Base-by-base conservation (phyloP, 2,797 vertebrate genomes). In the Mareca penelope region DNA sequence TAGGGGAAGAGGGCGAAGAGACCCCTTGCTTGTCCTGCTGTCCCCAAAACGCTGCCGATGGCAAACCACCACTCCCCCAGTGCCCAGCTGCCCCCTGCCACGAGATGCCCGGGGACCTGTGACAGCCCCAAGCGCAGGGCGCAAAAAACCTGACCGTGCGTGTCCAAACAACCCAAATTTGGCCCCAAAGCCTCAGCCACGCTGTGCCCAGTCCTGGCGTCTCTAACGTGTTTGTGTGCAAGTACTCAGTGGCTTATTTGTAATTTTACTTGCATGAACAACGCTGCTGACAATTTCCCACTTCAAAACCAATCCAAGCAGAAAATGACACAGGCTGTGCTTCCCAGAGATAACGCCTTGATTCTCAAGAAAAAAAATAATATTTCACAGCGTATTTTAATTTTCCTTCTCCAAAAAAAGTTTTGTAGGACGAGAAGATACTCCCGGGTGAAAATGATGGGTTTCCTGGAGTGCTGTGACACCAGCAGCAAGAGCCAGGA, bases 21-120 rank as follows among this genome's bases (percentile, higher is more conserved):
- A 1, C 29, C 6, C 28, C 4, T 0, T 7, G n/a, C 40, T 24
- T n/a, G 26, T 39, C n/a, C 55, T 42, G 18, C 33, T 3, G 7
- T 31, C 23, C 26, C 16, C 11, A 35, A 75, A 31, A 83, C 15
- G n/a, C 33, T 76, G n/a, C 64, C 28, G 12, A 2, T 4, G 40
- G 46, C 21, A 64, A 61, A 46, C 14, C 10, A 14, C 15, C 35
- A 29, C 19, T 57, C 50, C 65, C 37, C 57, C 42, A 33, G 16
- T 48, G 44, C 28, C 56, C 26, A 11, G 33, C 15, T 55, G 55
- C 64, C 0, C 4, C 40, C 70, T 10, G 40, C 21, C 46, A n/a
- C 12, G 26, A 15, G 33, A 40, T 6, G 57, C 56, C 37, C 6
- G 24, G 42, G 8, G 31, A 42, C 29, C 35, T 21, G 44, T 2